Conservation (phyloP, 2,113 vertebrate genomes). For the Atlantisia rogersi region DNA sequence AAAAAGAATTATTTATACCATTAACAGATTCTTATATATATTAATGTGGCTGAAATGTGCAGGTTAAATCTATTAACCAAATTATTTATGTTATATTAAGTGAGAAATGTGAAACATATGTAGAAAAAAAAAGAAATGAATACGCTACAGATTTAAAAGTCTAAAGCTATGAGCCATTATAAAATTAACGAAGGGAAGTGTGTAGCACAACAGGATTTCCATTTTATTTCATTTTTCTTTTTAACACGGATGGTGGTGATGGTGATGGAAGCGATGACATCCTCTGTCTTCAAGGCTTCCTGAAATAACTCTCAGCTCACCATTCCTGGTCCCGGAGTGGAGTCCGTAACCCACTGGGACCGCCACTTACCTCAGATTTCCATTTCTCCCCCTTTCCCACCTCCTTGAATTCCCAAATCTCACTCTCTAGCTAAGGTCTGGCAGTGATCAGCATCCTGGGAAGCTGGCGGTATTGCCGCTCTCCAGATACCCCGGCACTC, state of each 20-base stretch:
- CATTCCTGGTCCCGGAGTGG: not conserved
- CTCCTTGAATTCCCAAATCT: not conserved
- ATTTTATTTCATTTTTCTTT: conserved; percentile 4
- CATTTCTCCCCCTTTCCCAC: not conserved
- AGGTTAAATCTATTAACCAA: conserved; percentile 86
- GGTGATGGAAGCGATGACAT: not conserved
- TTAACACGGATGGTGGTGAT: conserved; percentile 12
- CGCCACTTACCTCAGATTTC: conserved; percentile 3
- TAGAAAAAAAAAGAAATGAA: conserved; percentile 70
- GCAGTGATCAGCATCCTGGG: not conserved
- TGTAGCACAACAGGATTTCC: conserved; percentile 73
- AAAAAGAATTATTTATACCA: conserved; percentile 87
- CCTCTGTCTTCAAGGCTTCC: not conserved
- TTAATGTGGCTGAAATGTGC: conserved; percentile 84
- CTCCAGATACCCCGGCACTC: not conserved
- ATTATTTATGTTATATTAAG: conserved; percentile 87
- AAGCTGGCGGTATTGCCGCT: not conserved
- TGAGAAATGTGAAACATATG: conserved; percentile 82
- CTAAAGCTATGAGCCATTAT: conserved; percentile 82
- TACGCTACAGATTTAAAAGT: conserved; percentile 79
- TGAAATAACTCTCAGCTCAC: not conserved
- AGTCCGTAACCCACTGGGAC: not conserved
- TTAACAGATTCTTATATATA: conserved; percentile 87
- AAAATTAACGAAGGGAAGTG: conserved; percentile 65
- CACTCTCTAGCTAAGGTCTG: not conserved